Evolutionary conservation across 2,113 vertebrate genomes (phyloP), one percentile per base, ranked within the genome.

Genomic region (Corynorhinus townsendii): DNA sequence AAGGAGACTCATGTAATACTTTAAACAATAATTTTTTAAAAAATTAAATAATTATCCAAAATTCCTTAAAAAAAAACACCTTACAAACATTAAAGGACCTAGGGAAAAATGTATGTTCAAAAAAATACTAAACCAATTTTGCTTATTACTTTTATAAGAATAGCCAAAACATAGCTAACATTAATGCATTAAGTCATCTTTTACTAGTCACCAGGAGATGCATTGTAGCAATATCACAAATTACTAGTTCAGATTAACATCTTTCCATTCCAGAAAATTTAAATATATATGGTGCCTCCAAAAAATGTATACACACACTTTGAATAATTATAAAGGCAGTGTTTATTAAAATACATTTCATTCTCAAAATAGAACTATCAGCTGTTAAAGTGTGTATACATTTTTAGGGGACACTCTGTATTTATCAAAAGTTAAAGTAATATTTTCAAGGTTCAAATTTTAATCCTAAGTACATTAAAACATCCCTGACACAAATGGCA

Each of bases 401-500:
- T 62, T 62, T 62, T 59, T 11, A 24, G 56, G 56, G 24, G 10
- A 11, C 56, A 59, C 24, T 59, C 22, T 22, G 54, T 59, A 80
- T 73, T 92, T 82, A 73, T 33, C 56, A 92, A 92, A 81, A 71
- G 47, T 64, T 12, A 95, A 88, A 94, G 16, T 47, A 95, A n/a
- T 43, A 79, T 76, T 75, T 71, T 15, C 52, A 54, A 62, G 6
- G 54, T 76, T 96, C n/a, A 81, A 84, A 94, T 56, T 30, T 76
- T 83, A 86, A 94, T 80, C 85, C 26, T 92, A 84, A 94, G 22
- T 59, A 85, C 4, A 93, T 19, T 88, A 83, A 92, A 86, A 86
- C 12, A 1, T 7, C 43, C 94, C 0, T 49, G 33, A 84, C 43
- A 86, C 6, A 77, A 81, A 95, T 3, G 0, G 11, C 89, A 1